Conservation (phyloP, 2,797 vertebrate species). For the Sardinella longiceps region DNA sequence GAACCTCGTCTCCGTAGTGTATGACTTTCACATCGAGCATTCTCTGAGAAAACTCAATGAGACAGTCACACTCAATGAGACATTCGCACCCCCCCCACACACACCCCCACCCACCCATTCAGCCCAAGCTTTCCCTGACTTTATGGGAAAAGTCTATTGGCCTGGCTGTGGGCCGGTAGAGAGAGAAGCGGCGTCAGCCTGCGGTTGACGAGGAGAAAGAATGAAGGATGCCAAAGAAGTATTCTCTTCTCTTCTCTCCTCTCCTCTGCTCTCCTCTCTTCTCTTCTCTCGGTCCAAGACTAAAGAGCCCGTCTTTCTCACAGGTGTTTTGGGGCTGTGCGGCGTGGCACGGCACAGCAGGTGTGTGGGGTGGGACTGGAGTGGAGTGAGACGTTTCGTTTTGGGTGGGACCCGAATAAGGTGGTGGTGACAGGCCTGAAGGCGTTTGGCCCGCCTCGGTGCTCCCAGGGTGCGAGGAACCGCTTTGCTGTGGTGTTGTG, state of each 20-base stretch:
- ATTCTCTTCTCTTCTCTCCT: neutral
- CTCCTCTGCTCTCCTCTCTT: neutral
- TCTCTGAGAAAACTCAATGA: no score
- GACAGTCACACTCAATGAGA: no score
- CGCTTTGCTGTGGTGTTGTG: neutral
- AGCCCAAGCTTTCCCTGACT: neutral
- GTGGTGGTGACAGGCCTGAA: slow-evolving; percentile 7
- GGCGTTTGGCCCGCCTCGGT: neutral
- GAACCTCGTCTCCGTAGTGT: no score
- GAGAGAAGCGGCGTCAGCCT: slow-evolving; percentile 4
- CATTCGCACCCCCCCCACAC: no score
- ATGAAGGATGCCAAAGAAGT: neutral
- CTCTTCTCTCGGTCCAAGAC: neutral
- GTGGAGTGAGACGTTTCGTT: neutral
- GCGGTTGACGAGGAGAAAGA: no score
- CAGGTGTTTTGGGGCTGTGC: neutral
- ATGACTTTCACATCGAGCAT: no score
- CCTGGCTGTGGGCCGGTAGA: neutral
- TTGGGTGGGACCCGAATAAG: neutral
- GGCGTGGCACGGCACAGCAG: neutral
- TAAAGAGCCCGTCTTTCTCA: neutral
- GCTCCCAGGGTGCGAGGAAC: no score
- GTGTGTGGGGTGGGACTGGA: neutral
- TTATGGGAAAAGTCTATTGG: neutral
- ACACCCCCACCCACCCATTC: no score